Percentiles rank a stretch among this genome's conserved stretches.
Evolutionary conservation across 2,113 vertebrate genomes (phyloP).

Genomic region (Crocuta crocuta): DNA sequence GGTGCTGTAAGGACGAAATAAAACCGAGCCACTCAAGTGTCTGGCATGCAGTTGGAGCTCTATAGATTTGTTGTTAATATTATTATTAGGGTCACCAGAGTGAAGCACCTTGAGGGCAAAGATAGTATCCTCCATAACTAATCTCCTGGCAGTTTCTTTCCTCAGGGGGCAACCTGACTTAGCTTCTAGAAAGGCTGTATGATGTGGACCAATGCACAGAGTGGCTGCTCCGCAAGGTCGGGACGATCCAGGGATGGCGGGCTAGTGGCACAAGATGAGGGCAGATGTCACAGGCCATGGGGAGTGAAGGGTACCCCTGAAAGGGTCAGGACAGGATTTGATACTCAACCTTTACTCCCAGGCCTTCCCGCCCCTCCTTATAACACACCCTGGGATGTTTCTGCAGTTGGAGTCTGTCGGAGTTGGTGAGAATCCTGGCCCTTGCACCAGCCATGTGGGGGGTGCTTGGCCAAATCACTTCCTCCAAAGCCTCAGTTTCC

Average conservation of each 20-base stretch:
- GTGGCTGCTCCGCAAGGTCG: neutral
- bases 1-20: neutral
- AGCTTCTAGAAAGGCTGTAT: too few relatives aligned
- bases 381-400: neutral
- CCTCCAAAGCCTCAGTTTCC: neutral
- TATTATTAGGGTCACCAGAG: neutral
- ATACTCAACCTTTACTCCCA: neutral
- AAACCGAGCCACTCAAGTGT: neutral
- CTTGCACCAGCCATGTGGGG: neutral
- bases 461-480: neutral
- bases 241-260: neutral
- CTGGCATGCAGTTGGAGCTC: neutral
- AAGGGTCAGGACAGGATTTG: neutral
- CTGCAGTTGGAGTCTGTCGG: too few relatives aligned
- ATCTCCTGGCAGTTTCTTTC: neutral
- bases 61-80: neutral
- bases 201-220: fast-evolving
- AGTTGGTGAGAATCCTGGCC: neutral
- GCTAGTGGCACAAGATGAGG: neutral
- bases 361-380: neutral
- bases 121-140: neutral
- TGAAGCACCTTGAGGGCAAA: neutral
- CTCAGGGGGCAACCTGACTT: neutral
- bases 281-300: neutral
- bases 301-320: neutral